Percentiles rank a stretch among this genome's conserved stretches.
phyloP scores from a whole-genome alignment of 1,140 invertebrate species.

The Lysiphlebus fabarum region DNA sequence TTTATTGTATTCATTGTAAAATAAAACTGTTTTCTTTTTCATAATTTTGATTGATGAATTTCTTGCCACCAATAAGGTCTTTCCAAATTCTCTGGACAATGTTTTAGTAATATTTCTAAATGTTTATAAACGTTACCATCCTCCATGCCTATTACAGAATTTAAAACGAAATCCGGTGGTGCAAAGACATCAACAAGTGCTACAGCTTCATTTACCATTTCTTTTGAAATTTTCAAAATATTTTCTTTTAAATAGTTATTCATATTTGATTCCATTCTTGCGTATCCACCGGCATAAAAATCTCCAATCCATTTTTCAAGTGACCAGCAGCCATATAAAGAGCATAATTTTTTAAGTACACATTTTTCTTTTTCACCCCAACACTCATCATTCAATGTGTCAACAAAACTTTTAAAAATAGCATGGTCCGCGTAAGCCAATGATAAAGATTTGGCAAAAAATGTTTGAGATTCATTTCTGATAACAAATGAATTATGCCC shows the following conservation, averaged over 20 bases:
- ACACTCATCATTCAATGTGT: constrained; percentile 53
- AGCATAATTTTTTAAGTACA: constrained; percentile 66
- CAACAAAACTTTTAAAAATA: constrained; percentile 60
- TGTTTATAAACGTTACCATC: constrained; percentile 86
- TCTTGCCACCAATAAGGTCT: constrained; percentile 78
- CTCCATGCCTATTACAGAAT: constrained; percentile 78
- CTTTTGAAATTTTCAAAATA: constrained; percentile 67
- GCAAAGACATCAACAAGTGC: constrained; percentile 80
- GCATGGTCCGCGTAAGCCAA: constrained; percentile 74
- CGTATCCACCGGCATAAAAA: constrained; percentile 73
- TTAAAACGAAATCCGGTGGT: constrained; percentile 82
- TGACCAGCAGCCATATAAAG: constrained; percentile 69
- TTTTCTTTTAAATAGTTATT: constrained; percentile 59
- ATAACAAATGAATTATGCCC: constrained; percentile 68
- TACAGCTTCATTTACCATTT: constrained; percentile 74
- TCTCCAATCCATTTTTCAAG: constrained; percentile 73
- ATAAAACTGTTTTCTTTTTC: constrained; percentile 13
- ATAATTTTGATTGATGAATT: constrained; percentile 53
- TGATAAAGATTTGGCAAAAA: constrained; percentile 70
- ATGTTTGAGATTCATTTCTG: constrained; percentile 80
- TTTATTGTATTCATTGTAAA: too few species aligned
- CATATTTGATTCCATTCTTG: constrained; percentile 46
- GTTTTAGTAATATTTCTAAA: constrained; percentile 71
- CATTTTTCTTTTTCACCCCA: constrained; percentile 51
- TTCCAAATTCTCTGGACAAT: constrained; percentile 67